phyloP scores from a whole-genome alignment of 2,888 invertebrate species.

The Synanthedon formicaeformis region DNA sequence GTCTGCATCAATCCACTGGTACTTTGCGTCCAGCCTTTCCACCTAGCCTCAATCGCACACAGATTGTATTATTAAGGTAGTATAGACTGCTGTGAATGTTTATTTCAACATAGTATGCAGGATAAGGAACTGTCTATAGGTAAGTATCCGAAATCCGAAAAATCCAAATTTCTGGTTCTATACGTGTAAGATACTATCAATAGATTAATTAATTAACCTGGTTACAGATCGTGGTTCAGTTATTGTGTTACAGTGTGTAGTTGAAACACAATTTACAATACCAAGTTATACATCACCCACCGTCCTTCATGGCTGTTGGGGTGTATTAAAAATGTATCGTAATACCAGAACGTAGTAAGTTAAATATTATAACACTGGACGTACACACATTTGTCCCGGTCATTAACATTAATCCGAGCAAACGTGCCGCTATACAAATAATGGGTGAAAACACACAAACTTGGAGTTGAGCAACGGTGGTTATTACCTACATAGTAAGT shows the following conservation, averaged over 20 bases:
- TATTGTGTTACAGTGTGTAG: too few relatives aligned
- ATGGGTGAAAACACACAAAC: slow-evolving; percentile 21
- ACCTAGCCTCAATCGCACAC: too few relatives aligned
- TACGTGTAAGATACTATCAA: too few relatives aligned
- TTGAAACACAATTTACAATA: background rate
- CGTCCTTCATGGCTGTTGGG: slow-evolving; percentile 9
- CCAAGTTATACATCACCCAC: background rate
- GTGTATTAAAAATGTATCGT: slow-evolving; percentile 37
- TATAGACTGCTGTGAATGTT: too few relatives aligned
- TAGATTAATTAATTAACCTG: background rate
- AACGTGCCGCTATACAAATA: slow-evolving; percentile 28
- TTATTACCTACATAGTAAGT: slow-evolving; percentile 31
- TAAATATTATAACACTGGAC: slow-evolving; percentile 23
- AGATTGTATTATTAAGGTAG: too few relatives aligned
- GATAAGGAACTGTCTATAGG: too few relatives aligned
- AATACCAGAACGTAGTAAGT: slow-evolving; percentile 29
- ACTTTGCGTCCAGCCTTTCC: too few relatives aligned
- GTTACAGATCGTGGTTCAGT: background rate
- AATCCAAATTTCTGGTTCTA: too few relatives aligned
- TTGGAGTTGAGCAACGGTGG: slow-evolving; percentile 37
- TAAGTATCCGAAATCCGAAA: too few relatives aligned
- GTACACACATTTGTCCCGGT: slow-evolving; percentile 6
- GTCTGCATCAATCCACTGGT: too few relatives aligned
- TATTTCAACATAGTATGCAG: too few relatives aligned
- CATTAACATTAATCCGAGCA: slow-evolving; percentile 1